Base-by-base conservation (phyloP, 1,140 invertebrate species). In the Drosophila littoralis region DNA sequence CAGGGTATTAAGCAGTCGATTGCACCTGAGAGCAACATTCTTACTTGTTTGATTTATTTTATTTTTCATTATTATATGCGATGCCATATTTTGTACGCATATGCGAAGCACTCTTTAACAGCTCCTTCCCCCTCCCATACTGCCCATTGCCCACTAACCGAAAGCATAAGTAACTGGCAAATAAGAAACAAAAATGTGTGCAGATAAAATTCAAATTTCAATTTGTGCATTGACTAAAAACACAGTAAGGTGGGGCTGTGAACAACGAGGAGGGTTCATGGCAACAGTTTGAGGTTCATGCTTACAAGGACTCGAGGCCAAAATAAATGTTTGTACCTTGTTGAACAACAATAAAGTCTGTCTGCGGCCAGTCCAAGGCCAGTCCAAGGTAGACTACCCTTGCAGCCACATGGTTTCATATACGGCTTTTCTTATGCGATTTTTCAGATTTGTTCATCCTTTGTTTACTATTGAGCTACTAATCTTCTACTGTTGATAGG, bases 261-360 rank as follows among this genome's bases (percentile, higher is more conserved):
- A 33, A 60, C n/a, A 4, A 10, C 6, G 13, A 1, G 42, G 32
- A 4, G 10, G 17, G 33, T 8, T 35, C 43, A 81, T 77, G 46
- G 13, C 15, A 50, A 67, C 7, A 33, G 60, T 52, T 67, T 51
- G 52, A 33, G 42, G 46, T 71, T 81, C 69, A 80, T 79, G 73
- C 69, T 88, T 88, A 83, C 88, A 88, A 79, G 66, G 73, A 83
- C 77, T 77, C 63, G 79, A 71, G 79, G 84, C 73, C 84, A 88
- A 88, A 88, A 89, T 84, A 83, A 86, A 88, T 88, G 83, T 88
- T 88, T 54, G 69, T 79, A 86, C 83, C 83, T 86, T 88, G 84
- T 88, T 83, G 76, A 66, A 77, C 84, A 88, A 88, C 79, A 28
- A 28, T 6, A 28, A 1, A 5, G 22, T 28, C 22, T 28, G 22